These are phyloP conservation scores for Porites evermanni DNA, from an alignment of 92 coral and sea anemone genomes.

Conservation along the genomic window DNA sequence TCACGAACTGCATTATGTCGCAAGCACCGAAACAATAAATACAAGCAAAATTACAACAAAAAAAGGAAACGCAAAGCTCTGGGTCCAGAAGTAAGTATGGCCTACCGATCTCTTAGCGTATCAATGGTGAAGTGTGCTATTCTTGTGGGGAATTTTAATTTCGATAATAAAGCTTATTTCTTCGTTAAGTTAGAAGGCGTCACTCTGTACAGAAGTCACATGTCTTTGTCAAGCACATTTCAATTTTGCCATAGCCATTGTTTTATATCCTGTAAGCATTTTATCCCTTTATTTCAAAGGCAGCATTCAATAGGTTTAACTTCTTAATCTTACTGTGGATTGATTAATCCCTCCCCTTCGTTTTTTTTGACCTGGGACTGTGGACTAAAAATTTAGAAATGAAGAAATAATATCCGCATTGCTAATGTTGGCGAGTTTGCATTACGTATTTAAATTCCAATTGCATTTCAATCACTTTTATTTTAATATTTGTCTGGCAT, in stretches of 20 bases:
- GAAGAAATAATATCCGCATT: conserved; percentile 23
- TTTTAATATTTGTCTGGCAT: not conserved
- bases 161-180: conserved; percentile 11
- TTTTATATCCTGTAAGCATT: conserved; percentile 9
- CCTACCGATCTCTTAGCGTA: not conserved
- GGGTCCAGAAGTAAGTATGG: conserved; percentile 72
- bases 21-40: conserved; percentile 96
- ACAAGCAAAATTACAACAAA: conserved; percentile 99
- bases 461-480: conserved; percentile 5
- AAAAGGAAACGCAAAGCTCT: conserved; percentile 86
- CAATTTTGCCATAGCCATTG: conserved; percentile 29
- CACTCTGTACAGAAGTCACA: conserved; percentile 25
- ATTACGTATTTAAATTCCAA: conserved; percentile 20
- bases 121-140: not conserved
- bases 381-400: conserved; percentile 4
- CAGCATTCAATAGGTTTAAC: conserved; percentile 27
- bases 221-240: conserved; percentile 47
- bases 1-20: conserved; percentile 91
- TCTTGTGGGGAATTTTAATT: conserved; percentile 2
- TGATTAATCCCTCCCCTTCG: not conserved
- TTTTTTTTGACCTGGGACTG: not conserved
- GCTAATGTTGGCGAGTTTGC: not conserved
- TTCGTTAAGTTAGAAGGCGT: not conserved
- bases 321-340: not conserved
- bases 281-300: conserved; percentile 28